A percentile compares a stretch with the other conserved stretches of the same genome.
phyloP scores from a whole-genome alignment of 2,113 vertebrate genomes.

The Peromyscus californicus region DNA sequence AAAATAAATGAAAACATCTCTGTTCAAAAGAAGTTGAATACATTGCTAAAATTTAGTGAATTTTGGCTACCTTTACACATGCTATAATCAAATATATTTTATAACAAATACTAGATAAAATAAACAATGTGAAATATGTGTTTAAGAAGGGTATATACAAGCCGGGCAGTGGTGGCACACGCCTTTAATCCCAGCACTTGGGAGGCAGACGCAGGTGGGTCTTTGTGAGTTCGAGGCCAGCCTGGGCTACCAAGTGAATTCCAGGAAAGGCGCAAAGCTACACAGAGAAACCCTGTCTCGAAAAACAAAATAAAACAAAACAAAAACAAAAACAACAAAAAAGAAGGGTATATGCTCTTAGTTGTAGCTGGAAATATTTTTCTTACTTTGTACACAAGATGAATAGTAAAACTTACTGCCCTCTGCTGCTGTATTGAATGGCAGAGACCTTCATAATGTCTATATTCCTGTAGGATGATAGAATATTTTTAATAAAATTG shows the following conservation, averaged over 20 bases:
- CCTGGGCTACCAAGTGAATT: no score
- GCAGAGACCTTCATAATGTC: background rate
- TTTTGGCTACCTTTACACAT: background rate
- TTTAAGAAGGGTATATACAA: background rate
- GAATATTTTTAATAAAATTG: background rate
- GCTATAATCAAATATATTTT: background rate
- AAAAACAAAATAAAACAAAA: no score
- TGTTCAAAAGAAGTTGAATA: background rate
- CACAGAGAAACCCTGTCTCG: no score
- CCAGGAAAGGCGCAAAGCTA: no score
- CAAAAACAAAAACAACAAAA: no score
- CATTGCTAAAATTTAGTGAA: background rate
- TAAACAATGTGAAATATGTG: background rate
- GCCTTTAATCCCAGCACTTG: no score
- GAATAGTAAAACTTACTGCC: accelerated
- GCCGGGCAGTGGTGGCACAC: no score
- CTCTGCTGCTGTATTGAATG: background rate
- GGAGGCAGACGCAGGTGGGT: no score
- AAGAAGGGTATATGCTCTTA: background rate
- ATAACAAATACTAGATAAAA: background rate
- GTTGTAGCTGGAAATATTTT: accelerated
- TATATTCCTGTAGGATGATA: background rate
- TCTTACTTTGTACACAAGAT: background rate
- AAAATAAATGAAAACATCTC: background rate
- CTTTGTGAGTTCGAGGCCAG: no score